Conservation (phyloP, 2,797 vertebrate species). For the Falco concolor region DNA sequence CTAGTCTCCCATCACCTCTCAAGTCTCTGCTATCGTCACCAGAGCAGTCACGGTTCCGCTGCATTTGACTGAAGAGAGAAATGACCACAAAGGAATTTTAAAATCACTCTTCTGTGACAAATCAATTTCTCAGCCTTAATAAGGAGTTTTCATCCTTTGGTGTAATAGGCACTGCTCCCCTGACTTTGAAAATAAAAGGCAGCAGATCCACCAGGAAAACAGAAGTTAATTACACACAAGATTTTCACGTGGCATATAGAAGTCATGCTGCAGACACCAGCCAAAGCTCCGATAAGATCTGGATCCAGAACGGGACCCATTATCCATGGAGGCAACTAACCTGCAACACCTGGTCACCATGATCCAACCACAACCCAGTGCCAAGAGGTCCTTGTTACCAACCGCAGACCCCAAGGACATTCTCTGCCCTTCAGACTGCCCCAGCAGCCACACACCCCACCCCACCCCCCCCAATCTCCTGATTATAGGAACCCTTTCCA, state of each 20-base stretch:
- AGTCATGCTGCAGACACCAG: neutral
- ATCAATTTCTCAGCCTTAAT: neutral
- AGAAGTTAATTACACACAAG: neutral
- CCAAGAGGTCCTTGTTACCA: neutral
- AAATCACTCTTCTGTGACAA: neutral
- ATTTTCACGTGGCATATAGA: neutral
- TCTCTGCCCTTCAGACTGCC: neutral
- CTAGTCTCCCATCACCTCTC: neutral
- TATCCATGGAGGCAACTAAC: neutral
- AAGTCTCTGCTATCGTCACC: neutral
- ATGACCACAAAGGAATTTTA: neutral
- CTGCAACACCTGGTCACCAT: accelerated
- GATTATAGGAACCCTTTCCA: neutral
- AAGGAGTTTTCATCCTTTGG: neutral
- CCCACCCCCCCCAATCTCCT: neutral
- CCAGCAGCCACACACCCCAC: neutral
- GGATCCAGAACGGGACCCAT: neutral
- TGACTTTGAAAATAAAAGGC: neutral
- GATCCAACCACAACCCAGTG: neutral
- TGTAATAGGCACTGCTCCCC: neutral
- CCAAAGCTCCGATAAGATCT: neutral
- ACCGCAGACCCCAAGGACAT: neutral
- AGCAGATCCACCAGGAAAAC: neutral
- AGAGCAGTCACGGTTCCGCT: neutral
- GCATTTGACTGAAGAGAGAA: neutral